A percentile compares a stretch with the other conserved stretches of the same genome.
phyloP scores from a whole-genome alignment of 1,140 invertebrate species.

The Drosophila ananassae region DNA sequence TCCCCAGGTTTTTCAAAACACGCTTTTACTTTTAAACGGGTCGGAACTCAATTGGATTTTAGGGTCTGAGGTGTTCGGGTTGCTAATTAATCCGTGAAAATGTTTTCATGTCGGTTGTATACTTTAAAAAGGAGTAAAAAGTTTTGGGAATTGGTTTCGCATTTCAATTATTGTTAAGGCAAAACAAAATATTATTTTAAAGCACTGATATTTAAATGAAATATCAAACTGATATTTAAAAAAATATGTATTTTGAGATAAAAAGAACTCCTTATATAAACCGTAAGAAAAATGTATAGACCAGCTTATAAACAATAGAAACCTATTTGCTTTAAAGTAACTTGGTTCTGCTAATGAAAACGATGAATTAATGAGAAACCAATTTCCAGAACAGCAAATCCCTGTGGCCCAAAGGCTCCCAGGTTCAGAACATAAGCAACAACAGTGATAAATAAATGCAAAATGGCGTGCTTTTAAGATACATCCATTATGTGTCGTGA shows the following conservation, averaged over 20 bases:
- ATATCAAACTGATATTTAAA: no score
- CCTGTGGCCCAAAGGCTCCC: background rate
- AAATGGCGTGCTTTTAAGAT: conserved; percentile 52
- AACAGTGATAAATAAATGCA: conserved; percentile 49
- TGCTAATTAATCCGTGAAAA: conserved; percentile 61
- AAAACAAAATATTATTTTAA: background rate
- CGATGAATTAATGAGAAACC: background rate
- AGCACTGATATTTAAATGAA: no score
- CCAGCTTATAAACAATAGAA: no score
- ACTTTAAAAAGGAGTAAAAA: conserved; percentile 3
- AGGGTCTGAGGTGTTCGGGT: conserved; percentile 31
- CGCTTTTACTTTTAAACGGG: conserved; percentile 61
- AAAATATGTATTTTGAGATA: no score
- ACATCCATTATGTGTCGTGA: conserved; percentile 55
- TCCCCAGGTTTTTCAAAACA: conserved; percentile 30
- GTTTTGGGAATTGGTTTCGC: conserved; percentile 12
- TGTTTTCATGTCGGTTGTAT: conserved; percentile 29
- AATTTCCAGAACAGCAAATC: conserved; percentile 7
- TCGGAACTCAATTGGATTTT: conserved; percentile 27
- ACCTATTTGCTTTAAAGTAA: background rate
- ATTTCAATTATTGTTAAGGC: conserved; percentile 1
- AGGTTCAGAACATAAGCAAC: conserved; percentile 15
- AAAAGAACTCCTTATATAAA: no score
- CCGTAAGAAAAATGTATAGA: no score
- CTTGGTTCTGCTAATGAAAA: background rate